These are phyloP conservation scores for Neotoxoptera formosana DNA, from an alignment of 1,140 invertebrate species.

Conservation along the genomic window DNA sequence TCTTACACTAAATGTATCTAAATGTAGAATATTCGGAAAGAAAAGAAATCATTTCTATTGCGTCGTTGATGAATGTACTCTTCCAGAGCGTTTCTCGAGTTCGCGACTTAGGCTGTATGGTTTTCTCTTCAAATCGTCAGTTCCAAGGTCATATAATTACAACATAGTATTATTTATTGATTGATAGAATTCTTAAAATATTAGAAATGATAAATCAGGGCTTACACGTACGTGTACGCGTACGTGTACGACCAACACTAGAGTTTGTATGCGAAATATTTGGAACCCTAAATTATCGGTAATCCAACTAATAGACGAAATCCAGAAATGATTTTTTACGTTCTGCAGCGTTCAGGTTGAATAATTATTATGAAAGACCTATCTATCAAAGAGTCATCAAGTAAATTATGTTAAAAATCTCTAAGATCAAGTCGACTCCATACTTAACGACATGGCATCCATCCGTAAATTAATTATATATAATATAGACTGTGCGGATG, in stretches of 20 bases:
- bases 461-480: not conserved
- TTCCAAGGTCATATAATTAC: no score
- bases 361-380: not conserved
- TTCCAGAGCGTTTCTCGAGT: no score
- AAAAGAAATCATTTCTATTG: no score
- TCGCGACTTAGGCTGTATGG: no score
- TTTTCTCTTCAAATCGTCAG: not conserved
- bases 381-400: not conserved
- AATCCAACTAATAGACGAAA: constrained; percentile 18
- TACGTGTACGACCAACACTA: not conserved
- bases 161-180: no score
- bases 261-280: not conserved
- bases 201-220: not conserved
- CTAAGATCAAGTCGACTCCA: not conserved
- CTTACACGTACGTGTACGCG: no score
- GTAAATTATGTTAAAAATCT: not conserved
- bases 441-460: not conserved
- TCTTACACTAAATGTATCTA: no score
- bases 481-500: no score
- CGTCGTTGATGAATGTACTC: no score
- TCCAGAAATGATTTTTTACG: not conserved
- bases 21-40: no score
- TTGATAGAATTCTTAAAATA: not conserved
- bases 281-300: not conserved
- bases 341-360: not conserved